These are phyloP conservation scores for Lamprologus tigripictilis DNA, from an alignment of 2,113 vertebrate species.

Conservation along the genomic window DNA sequence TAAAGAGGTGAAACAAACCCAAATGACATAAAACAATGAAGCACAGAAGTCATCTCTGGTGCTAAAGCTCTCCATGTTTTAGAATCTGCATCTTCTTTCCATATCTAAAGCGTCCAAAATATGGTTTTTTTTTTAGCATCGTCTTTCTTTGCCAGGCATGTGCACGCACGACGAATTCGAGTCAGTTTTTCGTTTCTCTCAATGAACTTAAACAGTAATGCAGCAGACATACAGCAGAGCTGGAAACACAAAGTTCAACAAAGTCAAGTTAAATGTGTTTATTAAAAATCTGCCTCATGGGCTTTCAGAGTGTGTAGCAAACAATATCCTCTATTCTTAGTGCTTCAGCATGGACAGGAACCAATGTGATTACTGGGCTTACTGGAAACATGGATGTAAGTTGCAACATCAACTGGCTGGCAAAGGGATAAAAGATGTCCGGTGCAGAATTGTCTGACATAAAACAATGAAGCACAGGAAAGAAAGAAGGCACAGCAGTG, in stretches of 20 bases:
- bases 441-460: not conserved
- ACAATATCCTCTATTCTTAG: not conserved
- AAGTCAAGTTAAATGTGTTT: not conserved
- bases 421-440: not conserved
- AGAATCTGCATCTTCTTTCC: not conserved
- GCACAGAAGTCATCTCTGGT: not conserved
- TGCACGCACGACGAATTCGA: fast-evolving
- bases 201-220: not conserved
- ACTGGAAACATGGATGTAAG: not conserved
- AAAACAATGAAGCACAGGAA: not conserved
- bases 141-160: not conserved
- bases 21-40: not conserved
- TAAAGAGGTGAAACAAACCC: constrained; percentile 8
- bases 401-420: not conserved
- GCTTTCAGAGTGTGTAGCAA: not conserved
- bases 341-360: not conserved
- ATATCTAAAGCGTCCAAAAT: not conserved
- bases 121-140: fast-evolving
- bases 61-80: not conserved
- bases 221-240: not conserved
- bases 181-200: fast-evolving
- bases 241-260: not conserved
- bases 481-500: not conserved
- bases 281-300: not conserved
- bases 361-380: not conserved